Conservation (phyloP, 2,888 invertebrate genomes). For the Pteria penguin region DNA sequence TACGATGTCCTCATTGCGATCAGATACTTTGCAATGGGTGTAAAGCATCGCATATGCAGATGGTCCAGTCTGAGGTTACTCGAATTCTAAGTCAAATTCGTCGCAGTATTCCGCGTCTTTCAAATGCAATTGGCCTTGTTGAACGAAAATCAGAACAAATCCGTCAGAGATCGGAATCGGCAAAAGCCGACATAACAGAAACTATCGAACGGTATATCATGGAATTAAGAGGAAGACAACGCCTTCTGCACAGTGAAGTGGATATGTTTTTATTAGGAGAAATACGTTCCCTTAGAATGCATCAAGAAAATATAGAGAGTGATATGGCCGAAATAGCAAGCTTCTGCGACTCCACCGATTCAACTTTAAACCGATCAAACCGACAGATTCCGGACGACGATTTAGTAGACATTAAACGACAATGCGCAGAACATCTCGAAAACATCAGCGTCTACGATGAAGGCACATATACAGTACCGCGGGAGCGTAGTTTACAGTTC, state of each 20-base stretch:
- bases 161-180: conserved; percentile 93
- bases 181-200: conserved; percentile 93
- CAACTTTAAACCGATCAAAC: conserved; percentile 56
- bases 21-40: conserved; percentile 98
- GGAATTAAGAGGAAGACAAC: conserved; percentile 84
- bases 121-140: conserved; percentile 67
- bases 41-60: conserved; percentile 83
- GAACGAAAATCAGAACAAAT: conserved; percentile 94
- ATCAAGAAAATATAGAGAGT: conserved; percentile 95
- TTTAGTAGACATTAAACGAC: conserved; percentile 65
- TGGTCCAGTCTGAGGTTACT: conserved; percentile 85
- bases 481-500: conserved; percentile 82
- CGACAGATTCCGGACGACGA: conserved; percentile 67
- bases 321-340: conserved; percentile 97
- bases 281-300: conserved; percentile 88
- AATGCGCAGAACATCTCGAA: conserved; percentile 71
- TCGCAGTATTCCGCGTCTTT: conserved; percentile 87
- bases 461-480: conserved; percentile 93
- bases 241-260: conserved; percentile 82
- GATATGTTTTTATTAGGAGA: conserved; percentile 95
- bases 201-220: conserved; percentile 70
- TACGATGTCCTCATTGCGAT: conserved; percentile 96
- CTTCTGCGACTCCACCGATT: conserved; percentile 88
- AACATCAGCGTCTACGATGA: conserved; percentile 69
- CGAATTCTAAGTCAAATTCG: conserved; percentile 86